phyloP scores from a whole-genome alignment of 2,888 invertebrate species.

The Coremacera marginata region DNA sequence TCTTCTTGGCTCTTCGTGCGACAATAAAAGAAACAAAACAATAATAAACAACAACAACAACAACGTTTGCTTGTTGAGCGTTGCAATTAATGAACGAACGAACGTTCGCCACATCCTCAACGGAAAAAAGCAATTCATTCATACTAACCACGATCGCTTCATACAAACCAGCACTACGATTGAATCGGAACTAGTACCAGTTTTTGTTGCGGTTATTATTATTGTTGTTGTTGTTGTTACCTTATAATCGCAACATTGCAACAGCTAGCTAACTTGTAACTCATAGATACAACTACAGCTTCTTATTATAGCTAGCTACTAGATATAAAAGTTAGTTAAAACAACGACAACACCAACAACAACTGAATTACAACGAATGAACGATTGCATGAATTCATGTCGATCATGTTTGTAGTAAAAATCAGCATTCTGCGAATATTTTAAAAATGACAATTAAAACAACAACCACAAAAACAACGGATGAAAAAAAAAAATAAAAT shows the following conservation, averaged over 20 bases:
- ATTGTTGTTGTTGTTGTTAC: slow-evolving; percentile 3
- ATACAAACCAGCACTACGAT: background rate
- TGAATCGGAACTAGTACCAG: slow-evolving; percentile 6
- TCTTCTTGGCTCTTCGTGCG: background rate
- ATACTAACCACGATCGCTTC: slow-evolving; percentile 25
- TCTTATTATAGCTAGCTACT: background rate
- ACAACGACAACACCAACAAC: background rate
- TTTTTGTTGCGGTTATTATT: background rate
- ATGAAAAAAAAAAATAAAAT: background rate
- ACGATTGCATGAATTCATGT: slow-evolving; percentile 23
- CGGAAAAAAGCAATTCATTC: slow-evolving; percentile 51
- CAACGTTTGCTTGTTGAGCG: slow-evolving; percentile 58
- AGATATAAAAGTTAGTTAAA: background rate
- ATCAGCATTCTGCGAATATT: slow-evolving; percentile 37
- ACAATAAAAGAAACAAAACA: background rate
- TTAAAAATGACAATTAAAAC: slow-evolving; percentile 10
- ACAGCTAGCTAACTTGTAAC: background rate
- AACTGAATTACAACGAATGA: slow-evolving; percentile 8
- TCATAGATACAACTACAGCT: background rate
- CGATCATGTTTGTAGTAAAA: slow-evolving; percentile 30
- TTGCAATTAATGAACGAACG: slow-evolving; percentile 65
- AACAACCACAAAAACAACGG: background rate
- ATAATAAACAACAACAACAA: background rate
- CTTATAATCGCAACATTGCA: background rate
- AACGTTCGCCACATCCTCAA: slow-evolving; percentile 54